Base-by-base conservation (phyloP, 2,797 vertebrate species). In the Cheirogaleus major region DNA sequence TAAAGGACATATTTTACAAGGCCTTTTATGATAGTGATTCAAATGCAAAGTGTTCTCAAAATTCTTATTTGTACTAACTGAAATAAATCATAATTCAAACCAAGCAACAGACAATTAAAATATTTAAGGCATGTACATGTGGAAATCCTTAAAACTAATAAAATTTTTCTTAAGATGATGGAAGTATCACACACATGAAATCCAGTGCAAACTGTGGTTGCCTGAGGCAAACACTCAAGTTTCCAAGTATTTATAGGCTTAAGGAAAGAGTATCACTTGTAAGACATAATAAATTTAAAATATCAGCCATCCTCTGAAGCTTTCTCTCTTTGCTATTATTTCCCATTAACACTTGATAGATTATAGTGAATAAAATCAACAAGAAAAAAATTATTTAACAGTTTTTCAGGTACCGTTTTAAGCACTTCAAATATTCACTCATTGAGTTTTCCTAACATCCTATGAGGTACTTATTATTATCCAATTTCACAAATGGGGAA, bases 351-450 rank as follows among this genome's bases (percentile, higher is more conserved):
- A 75, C 11, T 41, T 75, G 35, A 80, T 80, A 55, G 52, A 88
- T 48, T 30, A 55, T 13, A 91, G 2, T 43, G 25, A 93, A 59
- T 95, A 89, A 92, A 93, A 84, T 67, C 55, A 86, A 57, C 52
- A 35, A 67, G 18, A 45, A 83, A 69, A 32, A 23, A 83, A 91
- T n/a, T 93, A 91, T 48, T 85, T 93, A 88, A 81, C 2, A 89
- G n/a, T 83, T 75, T 91, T 70, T 85, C 78, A 92, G 69, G 45
- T 18, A 70, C 35, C 76, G 27, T 82, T 90, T 95, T 75, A 63
- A 95, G 65, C 23, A 90, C 23, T 57, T 93, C 52, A 80, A 97
- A 80, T 85, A 91, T n/a, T 91, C 69, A 92, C 35, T 63, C 32
- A 89, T 59, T 85, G 48, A 89, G 41, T 45, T 63, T 69, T 86